phyloP scores from a whole-genome alignment of 1,140 invertebrate genomes.

The Drosophila chauvacae region DNA sequence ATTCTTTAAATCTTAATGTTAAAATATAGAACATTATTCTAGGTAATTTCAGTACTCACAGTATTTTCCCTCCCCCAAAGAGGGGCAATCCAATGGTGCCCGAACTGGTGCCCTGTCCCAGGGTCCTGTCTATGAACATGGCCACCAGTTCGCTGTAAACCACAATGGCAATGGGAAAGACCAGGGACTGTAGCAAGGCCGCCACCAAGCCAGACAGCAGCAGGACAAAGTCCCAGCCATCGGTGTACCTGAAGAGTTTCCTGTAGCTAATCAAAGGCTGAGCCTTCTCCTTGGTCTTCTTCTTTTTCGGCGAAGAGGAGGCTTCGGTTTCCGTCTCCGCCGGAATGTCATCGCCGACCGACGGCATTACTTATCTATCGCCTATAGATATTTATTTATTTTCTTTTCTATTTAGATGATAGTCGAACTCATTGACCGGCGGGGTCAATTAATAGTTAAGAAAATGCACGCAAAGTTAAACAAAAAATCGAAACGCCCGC shows the following conservation, averaged over 20 bases:
- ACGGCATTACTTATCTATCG: conserved; percentile 41
- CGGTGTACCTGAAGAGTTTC: conserved; percentile 86
- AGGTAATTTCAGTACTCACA: conserved; percentile 85
- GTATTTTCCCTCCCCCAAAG: conserved; percentile 85
- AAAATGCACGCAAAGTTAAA: conserved; percentile 28
- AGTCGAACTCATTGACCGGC: conserved; percentile 62
- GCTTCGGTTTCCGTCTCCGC: conserved; percentile 11
- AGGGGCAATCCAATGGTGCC: conserved; percentile 77
- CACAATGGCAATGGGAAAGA: conserved; percentile 88
- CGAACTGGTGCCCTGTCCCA: conserved; percentile 80
- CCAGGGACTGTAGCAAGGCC: conserved; percentile 86
- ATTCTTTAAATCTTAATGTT: not conserved
- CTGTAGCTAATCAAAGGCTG: conserved; percentile 55
- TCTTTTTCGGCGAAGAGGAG: not conserved
- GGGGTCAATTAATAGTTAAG: conserved; percentile 79
- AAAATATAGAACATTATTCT: not conserved
- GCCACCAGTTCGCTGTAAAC: conserved; percentile 89
- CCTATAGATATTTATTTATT: conserved; percentile 31
- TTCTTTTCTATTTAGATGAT: not conserved
- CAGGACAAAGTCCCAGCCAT: conserved; percentile 67
- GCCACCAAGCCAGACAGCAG: conserved; percentile 86
- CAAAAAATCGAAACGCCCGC: conserved; percentile 44
- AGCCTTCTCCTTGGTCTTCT: conserved; percentile 44
- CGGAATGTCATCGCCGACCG: conserved; percentile 15
- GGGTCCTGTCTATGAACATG: conserved; percentile 86